A percentile compares a stretch with the other conserved stretches of the same genome.
These are phyloP conservation scores for Pomacea canaliculata DNA, from an alignment of 2,888 invertebrate species.

Conservation along the genomic window DNA sequence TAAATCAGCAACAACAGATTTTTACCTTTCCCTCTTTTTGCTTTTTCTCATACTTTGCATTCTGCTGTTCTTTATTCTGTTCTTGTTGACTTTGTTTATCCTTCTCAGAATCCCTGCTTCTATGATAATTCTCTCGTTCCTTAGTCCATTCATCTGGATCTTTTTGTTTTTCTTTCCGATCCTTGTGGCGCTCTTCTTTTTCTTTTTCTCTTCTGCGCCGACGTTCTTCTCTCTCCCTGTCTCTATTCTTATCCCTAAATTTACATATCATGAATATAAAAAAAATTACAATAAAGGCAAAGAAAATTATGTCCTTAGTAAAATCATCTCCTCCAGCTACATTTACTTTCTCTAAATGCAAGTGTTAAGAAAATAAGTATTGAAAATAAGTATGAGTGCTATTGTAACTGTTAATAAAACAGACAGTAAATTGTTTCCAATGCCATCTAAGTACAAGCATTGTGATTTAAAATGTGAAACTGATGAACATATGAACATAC, in stretches of 20 bases:
- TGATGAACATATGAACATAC: no score
- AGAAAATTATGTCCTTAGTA: no score
- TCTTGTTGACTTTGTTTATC: slow-evolving; percentile 18
- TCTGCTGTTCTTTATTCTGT: slow-evolving; percentile 28
- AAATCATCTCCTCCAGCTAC: no score
- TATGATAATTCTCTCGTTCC: slow-evolving; percentile 26
- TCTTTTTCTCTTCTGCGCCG: slow-evolving; percentile 29
- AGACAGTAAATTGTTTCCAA: no score
- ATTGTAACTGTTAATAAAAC: no score
- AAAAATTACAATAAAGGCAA: no score
- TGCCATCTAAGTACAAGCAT: no score
- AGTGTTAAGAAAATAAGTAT: no score
- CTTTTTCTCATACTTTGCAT: slow-evolving; percentile 9
- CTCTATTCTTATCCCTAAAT: neutral
- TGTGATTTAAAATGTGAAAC: no score
- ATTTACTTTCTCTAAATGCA: no score
- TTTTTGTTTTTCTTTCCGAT: slow-evolving; percentile 37
- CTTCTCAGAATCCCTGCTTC: slow-evolving; percentile 23
- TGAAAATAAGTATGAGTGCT: no score
- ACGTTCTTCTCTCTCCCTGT: slow-evolving; percentile 7
- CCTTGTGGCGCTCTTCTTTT: slow-evolving; percentile 31
- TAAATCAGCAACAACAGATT: no score
- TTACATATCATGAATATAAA: neutral
- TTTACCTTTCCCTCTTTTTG: slow-evolving; percentile 14
- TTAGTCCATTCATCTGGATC: slow-evolving; percentile 16